Evolutionary conservation across 1,140 invertebrate genomes (phyloP), one percentile per base, ranked within the genome.

Genomic region (Scaptomyza hsui): DNA sequence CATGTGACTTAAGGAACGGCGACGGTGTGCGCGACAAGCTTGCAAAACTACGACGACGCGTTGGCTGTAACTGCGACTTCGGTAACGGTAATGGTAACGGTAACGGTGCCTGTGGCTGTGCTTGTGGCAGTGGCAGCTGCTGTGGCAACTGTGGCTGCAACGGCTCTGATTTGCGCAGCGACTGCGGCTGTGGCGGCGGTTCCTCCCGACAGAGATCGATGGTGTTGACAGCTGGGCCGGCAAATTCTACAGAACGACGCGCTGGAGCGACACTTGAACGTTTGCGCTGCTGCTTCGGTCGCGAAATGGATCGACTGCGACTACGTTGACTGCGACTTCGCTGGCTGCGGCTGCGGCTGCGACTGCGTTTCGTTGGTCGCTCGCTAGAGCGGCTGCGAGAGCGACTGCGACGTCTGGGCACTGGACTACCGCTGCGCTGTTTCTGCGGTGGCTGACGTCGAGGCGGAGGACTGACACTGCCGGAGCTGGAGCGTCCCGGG

Each of bases 1-100:
- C 95, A 74, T 95, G 94, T 48, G 95, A 94, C 91, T 96, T 95
- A 60, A 96, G 94, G 91, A 96, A 96, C 45, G 95, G 95, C 16
- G 95, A 96, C 16, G 95, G 95, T 1, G 95, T 96, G 64, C 95
- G 93, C 6, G 95, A 96, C 15, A 96, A 92, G 79, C 95, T 96
- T 91, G 93, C 16, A 15, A 71, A 51, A 48, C 53, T 78, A 45
- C 69, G 78, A 18, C 64, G 81, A n/a, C 51, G 26, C 52, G 57
- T 69, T 42, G 70, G 37, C 61, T 18, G 70, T 37, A 47, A n/a
- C 42, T 65, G 42, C 18, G 29, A 10, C 32, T 47, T 52, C 15
- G 77, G 41, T 47, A 64, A 75, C 39, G 74, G 72, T n/a, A n/a
- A n/a, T n/a, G n/a, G n/a, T n/a, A n/a, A n/a, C n/a, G n/a, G n/a